Conservation (phyloP, 2,888 invertebrate genomes). For the Hecatera dysodea region DNA sequence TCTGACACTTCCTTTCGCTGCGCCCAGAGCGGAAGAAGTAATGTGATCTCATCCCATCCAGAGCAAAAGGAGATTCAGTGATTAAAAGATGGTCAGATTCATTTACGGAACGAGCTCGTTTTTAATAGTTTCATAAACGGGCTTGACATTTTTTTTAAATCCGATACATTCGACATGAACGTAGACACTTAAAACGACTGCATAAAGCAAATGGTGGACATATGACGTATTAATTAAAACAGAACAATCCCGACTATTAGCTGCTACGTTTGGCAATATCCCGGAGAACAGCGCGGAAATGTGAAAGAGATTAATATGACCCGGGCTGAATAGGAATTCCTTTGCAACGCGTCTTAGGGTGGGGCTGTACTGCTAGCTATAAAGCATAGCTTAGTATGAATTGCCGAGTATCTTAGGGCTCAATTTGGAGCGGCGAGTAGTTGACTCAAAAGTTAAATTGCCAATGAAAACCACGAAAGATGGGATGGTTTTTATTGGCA, state of each 20-base stretch:
- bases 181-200: slow-evolving; percentile 12
- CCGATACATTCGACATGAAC: slow-evolving; percentile 5
- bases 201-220: slow-evolving; percentile 60
- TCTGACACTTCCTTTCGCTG: too few species aligned
- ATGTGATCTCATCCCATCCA: too few species aligned
- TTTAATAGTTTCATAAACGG: too few species aligned
- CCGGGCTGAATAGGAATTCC: slow-evolving; percentile 82
- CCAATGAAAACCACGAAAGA: too few species aligned
- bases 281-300: slow-evolving; percentile 77
- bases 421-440: too few species aligned
- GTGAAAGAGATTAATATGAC: slow-evolving; percentile 87
- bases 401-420: background rate
- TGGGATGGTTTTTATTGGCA: too few species aligned
- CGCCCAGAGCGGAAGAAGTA: too few species aligned
- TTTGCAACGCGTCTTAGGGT: slow-evolving; percentile 76
- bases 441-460: too few species aligned
- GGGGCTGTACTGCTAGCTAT: slow-evolving; percentile 55
- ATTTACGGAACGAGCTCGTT: too few species aligned
- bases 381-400: slow-evolving; percentile 13
- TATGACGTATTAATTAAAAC: slow-evolving; percentile 81
- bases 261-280: slow-evolving; percentile 80
- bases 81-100: too few species aligned
- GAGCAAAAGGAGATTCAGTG: too few species aligned
- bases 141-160: background rate
- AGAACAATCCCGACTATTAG: slow-evolving; percentile 81